These are phyloP conservation scores for Metellina segmentata DNA, from an alignment of 2,888 invertebrate genomes.

Conservation along the genomic window DNA sequence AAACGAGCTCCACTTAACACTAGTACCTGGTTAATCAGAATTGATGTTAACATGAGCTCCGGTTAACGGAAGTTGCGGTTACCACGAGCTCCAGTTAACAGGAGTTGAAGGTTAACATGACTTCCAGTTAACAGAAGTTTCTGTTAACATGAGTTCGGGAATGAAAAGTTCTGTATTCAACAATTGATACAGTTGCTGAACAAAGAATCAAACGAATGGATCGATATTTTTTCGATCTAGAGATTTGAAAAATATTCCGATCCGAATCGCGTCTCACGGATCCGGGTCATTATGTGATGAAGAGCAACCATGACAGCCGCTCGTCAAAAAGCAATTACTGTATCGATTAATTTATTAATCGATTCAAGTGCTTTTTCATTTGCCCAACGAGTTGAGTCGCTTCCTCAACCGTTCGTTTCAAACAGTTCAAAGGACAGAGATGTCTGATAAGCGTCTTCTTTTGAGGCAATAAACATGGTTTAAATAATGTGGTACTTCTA, in stretches of 20 bases:
- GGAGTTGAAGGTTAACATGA: too few relatives aligned
- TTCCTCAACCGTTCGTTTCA: background rate
- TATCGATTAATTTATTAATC: constrained; percentile 57
- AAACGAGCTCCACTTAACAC: too few relatives aligned
- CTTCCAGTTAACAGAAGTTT: too few relatives aligned
- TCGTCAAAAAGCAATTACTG: constrained; percentile 55
- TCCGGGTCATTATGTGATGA: constrained; percentile 19
- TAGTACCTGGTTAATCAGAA: too few relatives aligned
- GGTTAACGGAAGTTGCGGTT: too few relatives aligned
- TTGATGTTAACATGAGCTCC: too few relatives aligned
- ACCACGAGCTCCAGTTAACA: too few relatives aligned
- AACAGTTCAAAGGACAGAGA: background rate
- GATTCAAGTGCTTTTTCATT: constrained; percentile 41
- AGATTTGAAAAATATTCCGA: background rate
- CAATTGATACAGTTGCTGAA: too few relatives aligned
- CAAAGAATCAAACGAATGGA: background rate
- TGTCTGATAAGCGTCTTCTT: background rate
- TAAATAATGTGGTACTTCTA: too few relatives aligned
- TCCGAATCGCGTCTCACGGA: constrained; percentile 1
- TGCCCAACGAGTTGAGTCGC: background rate
- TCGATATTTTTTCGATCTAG: background rate
- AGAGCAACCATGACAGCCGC: constrained; percentile 22
- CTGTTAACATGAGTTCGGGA: too few relatives aligned
- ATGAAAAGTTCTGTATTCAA: too few relatives aligned
- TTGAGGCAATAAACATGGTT: too few relatives aligned